A percentile compares a stretch with the other conserved stretches of the same genome.
Evolutionary conservation across 2,888 invertebrate genomes (phyloP).

Genomic region (Noctua comes): DNA sequence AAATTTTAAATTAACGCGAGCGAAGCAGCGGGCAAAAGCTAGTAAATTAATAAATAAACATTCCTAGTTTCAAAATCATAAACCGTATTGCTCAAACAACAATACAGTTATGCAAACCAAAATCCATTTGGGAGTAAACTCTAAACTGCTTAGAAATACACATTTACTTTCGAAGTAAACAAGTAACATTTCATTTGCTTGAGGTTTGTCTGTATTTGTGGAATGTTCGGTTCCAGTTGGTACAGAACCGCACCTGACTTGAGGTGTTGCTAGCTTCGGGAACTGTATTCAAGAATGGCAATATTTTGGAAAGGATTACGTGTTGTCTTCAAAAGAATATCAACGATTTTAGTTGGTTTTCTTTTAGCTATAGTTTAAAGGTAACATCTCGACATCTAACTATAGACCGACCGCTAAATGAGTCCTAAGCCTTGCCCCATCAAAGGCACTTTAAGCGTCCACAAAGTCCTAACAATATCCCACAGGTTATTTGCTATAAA

Average conservation of each 20-base stretch:
- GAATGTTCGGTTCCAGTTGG: slow-evolving; percentile 49
- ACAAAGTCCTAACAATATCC: too few relatives aligned
- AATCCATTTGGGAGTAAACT: slow-evolving; percentile 33
- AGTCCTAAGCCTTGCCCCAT: too few relatives aligned
- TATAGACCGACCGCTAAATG: too few relatives aligned
- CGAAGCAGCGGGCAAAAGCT: too few relatives aligned
- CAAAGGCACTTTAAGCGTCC: too few relatives aligned
- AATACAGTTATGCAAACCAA: slow-evolving; percentile 13
- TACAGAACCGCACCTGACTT: slow-evolving; percentile 32
- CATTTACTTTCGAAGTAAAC: slow-evolving; percentile 54
- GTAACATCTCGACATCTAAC: too few relatives aligned
- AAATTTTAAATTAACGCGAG: too few relatives aligned
- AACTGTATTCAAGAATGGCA: background rate
- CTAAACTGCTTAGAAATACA: slow-evolving; percentile 42
- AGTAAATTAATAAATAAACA: background rate
- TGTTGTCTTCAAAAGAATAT: too few relatives aligned
- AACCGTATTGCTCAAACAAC: slow-evolving; percentile 8
- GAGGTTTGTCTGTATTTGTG: slow-evolving; percentile 45
- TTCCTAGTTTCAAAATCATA: slow-evolving; percentile 11
- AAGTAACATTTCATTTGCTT: slow-evolving; percentile 38
- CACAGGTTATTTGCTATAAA: too few relatives aligned
- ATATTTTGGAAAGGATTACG: too few relatives aligned
- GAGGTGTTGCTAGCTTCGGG: slow-evolving; percentile 1
- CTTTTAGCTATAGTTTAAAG: too few relatives aligned
- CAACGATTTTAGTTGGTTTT: too few relatives aligned